A percentile compares a stretch with the other conserved stretches of the same genome.
phyloP scores from a whole-genome alignment of 2,797 vertebrate genomes.

The Synanceia verrucosa region DNA sequence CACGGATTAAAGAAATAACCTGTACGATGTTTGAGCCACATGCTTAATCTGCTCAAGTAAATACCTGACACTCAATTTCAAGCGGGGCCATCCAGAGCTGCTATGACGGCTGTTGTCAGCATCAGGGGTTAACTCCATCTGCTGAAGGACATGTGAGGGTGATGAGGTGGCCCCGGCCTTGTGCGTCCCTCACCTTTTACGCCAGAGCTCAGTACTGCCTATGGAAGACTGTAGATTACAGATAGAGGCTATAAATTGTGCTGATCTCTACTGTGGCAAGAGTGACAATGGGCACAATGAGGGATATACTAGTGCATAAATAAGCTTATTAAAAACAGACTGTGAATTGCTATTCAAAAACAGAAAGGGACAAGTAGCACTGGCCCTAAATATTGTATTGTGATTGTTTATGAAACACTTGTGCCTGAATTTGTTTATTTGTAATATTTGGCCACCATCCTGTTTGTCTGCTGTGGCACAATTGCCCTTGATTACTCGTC shows the following conservation, averaged over 20 bases:
- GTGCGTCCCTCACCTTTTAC: slow-evolving; percentile 44
- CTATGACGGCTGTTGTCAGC: slow-evolving; percentile 62
- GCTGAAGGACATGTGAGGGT: slow-evolving; percentile 65
- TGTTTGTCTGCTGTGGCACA: slow-evolving; percentile 32
- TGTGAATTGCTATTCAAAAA: not conserved
- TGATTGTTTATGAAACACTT: slow-evolving; percentile 27
- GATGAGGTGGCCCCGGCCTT: slow-evolving; percentile 35
- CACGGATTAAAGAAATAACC: slow-evolving; percentile 69
- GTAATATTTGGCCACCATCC: slow-evolving; percentile 38
- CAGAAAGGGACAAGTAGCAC: not conserved
- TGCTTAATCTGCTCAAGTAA: slow-evolving; percentile 75
- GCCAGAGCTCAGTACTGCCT: not conserved
- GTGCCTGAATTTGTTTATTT: slow-evolving; percentile 45
- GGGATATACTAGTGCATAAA: not conserved
- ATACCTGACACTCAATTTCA: slow-evolving; percentile 74
- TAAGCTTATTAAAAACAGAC: slow-evolving; percentile 1
- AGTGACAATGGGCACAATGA: slow-evolving; percentile 8
- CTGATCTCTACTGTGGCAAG: not conserved
- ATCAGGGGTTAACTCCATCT: slow-evolving; percentile 61
- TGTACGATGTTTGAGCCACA: slow-evolving; percentile 40
- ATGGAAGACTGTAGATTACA: slow-evolving; percentile 18
- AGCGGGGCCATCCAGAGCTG: slow-evolving; percentile 45
- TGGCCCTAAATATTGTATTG: slow-evolving; percentile 15
- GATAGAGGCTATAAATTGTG: slow-evolving; percentile 28
- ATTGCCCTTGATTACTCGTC: slow-evolving; percentile 66